Evolutionary conservation across 2,888 invertebrate genomes (phyloP), one percentile per base, ranked within the genome.

Genomic region (Agapetus fuscipes): DNA sequence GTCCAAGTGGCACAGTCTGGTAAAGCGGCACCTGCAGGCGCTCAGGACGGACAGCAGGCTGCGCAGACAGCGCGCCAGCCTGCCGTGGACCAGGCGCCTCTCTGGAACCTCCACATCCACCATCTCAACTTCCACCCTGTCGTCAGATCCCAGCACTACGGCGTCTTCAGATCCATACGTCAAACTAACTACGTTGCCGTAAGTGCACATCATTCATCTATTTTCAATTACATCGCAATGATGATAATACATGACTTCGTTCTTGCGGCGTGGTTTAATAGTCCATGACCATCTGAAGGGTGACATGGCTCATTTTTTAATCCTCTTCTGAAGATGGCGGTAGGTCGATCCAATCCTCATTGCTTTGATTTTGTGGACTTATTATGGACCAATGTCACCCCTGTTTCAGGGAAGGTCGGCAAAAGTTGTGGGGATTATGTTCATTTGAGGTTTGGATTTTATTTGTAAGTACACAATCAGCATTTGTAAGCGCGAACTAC

Each of bases 1-100:
- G 10, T 67, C 68, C 60, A 69, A 66, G 54, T 71, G 70, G 70
- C 67, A 70, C 45, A 68, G 68, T 50, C 62, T 71, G 44, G 69
- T 71, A 2, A 69, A 69, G 54, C 61, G 67, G 25, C 70, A 71
- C 51, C 56, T 71, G 36, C 67, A 68, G 45, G 52, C 66, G 43
- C 52, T 69, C 43, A 69, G 64, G 57, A 66, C 53, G 50, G 70
- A 70, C 41, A 70, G 66, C 57, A 65, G 68, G 7, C 63, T 64
- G 42, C 59, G 65, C 51, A 54, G 67, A 41, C 69, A 69, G 55
- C 60, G 66, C 49, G 66, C 66, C 10, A 67, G 67, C 50, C 67
- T 66, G 66, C 62, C 66, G 58, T 66, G 69, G 27, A 66, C 66
- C 2, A 57, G 67, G 43, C 60, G 69, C 32, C 52, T 65, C 11